Evolutionary conservation across 2,113 vertebrate genomes (phyloP).

Genomic region (Asarcornis scutulata): DNA sequence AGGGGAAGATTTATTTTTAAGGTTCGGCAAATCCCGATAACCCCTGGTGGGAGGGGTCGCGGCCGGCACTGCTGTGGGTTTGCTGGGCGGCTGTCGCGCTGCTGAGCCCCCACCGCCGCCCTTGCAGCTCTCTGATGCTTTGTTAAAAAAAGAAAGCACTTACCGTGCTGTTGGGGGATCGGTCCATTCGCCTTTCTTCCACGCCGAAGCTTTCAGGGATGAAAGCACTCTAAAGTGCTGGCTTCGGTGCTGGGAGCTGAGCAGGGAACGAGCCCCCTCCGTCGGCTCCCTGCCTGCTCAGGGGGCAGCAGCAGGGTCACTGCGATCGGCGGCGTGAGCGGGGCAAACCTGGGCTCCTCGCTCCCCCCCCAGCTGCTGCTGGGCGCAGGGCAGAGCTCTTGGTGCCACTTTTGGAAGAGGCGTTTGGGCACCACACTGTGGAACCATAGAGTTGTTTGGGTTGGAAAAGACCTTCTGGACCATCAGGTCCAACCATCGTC

Average conservation of each 20-base stretch:
- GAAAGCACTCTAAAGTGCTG: slow-evolving; percentile 55
- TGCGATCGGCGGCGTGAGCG: accelerated
- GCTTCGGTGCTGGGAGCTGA: slow-evolving; percentile 1
- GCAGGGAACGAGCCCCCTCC: neutral
- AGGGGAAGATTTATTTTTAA: slow-evolving; percentile 49
- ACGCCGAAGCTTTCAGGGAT: slow-evolving; percentile 58
- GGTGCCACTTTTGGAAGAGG: neutral
- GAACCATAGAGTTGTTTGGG: neutral
- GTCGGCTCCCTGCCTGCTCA: neutral
- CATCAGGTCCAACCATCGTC: neutral
- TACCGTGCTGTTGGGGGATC: neutral
- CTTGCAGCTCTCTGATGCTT: neutral
- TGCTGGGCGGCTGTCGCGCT: neutral
- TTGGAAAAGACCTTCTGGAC: neutral
- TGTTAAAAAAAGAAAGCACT: slow-evolving; percentile 66
- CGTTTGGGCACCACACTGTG: neutral
- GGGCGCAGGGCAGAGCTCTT: too few relatives aligned
- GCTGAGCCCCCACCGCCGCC: neutral
- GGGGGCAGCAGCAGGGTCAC: neutral
- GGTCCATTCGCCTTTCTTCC: slow-evolving; percentile 39
- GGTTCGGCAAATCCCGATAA: neutral
- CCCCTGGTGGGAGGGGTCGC: neutral
- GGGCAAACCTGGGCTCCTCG: accelerated
- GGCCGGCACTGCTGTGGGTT: accelerated
- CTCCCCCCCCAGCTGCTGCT: accelerated